Base-by-base conservation (phyloP, 2,797 vertebrate genomes). In the Lacerta agilis region DNA sequence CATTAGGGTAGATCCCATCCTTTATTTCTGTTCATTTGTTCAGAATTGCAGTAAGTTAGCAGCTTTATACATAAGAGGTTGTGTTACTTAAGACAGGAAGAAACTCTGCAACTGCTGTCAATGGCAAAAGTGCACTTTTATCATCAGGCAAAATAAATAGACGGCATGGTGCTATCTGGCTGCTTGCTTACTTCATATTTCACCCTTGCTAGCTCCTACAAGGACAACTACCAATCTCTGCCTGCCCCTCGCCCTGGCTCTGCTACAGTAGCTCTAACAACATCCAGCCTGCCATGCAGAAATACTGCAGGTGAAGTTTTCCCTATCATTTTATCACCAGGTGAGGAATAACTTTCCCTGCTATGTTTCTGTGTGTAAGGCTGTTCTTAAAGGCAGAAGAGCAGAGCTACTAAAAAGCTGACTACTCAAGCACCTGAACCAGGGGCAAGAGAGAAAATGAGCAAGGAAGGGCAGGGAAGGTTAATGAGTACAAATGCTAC, bases 401-500 rank as follows among this genome's bases (percentile, higher is more conserved):
- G 58, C 78, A 81, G 36, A 38, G 79, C 27, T 10, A 25, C 15
- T 58, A 79, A 55, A 58, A 79, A 55, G 29, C 76, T 49, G 45
- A n/a, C 43, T n/a, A 55, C 18, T 8, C 67, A 23, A 49, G n/a
- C 41, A 49, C 66, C 41, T 71, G 67, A 29, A 45, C 66, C 66
- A 69, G 81, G 0, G 1, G 86, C 67, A 85, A 89, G 45, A 76
- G 27, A 71, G 43, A 67, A 91, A 92, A 90, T 0, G 5, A 33
- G n/a, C 77, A 85, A 91, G 64, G 66, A 67, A 71, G 38, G 64
- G 86, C 91, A 92, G 10, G 18, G 33, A 75, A 4, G 33, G 29
- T 79, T 92, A 94, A 92, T 0, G 33, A 94, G 89, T 82, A 86
- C 71, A 45, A 87, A 88, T 77, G 86, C 55, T 87, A 88, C 75